Base-by-base conservation (phyloP, 1,140 invertebrate genomes). In the Prorops nasuta region DNA sequence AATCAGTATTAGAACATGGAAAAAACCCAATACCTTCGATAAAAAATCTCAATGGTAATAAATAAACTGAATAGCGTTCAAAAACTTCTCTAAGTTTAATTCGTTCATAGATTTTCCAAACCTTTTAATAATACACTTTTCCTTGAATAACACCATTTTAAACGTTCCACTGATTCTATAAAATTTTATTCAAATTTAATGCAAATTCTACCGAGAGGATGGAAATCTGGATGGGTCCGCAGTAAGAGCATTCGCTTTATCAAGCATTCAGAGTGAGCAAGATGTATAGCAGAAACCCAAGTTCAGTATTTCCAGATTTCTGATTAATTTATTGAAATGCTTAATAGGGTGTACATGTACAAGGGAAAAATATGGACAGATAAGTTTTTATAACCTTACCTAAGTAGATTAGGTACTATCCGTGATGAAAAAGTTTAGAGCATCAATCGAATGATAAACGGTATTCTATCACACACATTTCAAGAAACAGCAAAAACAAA, bases 311-410 rank as follows among this genome's bases (percentile, higher is more conserved):
- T 68, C 59, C 56, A 71, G 62, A 70, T 66, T 66, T 69, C 61
- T 65, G 59, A 72, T 68, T 51, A 65, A 69, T 72, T 71, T 71
- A 71, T 71, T 68, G 55, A 60, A 60, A 56, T 56, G 60, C 61
- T 67, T 58, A 50, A 60, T 47, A 60, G 54, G 63, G 58, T 70
- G 51, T 69, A 71, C 67, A 72, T 70, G 43, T 72, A 72, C 66
- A 72, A 63, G 51, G 66, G 60, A 58, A 51, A 67, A 63, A 54
- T 66, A 58, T 63, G 56, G 51, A 64, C 56, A 64, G 57, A 69
- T 61, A 69, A 69, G 56, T 56, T 57, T 54, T 58, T 60, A 50
- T 56, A 58, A 56, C 60, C 68, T 72, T 72, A 72, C 69, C 70
- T 69, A 70, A 41, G 46, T 44, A 56, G 55, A 59, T 51, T 59